phyloP scores from a whole-genome alignment of 2,797 vertebrate species.

The Enteromius viviparus region DNA sequence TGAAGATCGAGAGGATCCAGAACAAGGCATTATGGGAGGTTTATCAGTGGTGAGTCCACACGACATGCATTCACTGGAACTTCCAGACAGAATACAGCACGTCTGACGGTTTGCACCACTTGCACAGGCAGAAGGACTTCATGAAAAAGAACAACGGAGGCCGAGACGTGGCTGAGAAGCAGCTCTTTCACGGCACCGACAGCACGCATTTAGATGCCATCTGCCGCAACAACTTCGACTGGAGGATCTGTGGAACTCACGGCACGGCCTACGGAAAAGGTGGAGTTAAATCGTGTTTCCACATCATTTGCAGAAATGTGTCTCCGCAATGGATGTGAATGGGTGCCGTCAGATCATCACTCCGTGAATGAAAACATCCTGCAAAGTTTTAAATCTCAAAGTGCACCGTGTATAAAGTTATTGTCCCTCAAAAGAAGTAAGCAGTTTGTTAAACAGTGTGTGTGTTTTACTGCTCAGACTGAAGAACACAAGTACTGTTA shows the following conservation, averaged over 20 bases:
- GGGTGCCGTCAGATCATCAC: background rate
- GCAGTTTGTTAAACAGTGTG: too few relatives aligned
- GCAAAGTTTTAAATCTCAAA: too few relatives aligned
- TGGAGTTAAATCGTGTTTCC: slow-evolving; percentile 53
- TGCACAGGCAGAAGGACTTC: slow-evolving; percentile 84
- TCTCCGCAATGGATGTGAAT: background rate
- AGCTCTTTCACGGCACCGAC: slow-evolving; percentile 89
- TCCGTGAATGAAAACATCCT: too few relatives aligned
- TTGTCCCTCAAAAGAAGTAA: too few relatives aligned
- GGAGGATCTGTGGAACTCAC: slow-evolving; percentile 87
- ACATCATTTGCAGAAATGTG: background rate
- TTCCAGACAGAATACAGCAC: background rate
- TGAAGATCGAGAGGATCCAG: slow-evolving; percentile 74
- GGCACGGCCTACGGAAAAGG: slow-evolving; percentile 90
- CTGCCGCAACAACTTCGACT: slow-evolving; percentile 90
- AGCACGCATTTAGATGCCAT: slow-evolving; percentile 76
- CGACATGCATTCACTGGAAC: background rate
- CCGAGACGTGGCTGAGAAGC: slow-evolving; percentile 70
- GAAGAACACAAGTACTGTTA: too few relatives aligned
- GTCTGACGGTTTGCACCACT: background rate
- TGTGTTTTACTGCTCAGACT: too few relatives aligned
- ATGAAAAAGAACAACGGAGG: slow-evolving; percentile 83
- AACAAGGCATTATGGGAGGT: slow-evolving; percentile 84
- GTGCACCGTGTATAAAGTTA: too few relatives aligned
- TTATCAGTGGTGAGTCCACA: slow-evolving; percentile 82